Percentiles rank a stretch among this genome's conserved stretches.
These are phyloP conservation scores for Pteruthius melanotis DNA, from an alignment of 2,113 vertebrate species.

Conservation along the genomic window DNA sequence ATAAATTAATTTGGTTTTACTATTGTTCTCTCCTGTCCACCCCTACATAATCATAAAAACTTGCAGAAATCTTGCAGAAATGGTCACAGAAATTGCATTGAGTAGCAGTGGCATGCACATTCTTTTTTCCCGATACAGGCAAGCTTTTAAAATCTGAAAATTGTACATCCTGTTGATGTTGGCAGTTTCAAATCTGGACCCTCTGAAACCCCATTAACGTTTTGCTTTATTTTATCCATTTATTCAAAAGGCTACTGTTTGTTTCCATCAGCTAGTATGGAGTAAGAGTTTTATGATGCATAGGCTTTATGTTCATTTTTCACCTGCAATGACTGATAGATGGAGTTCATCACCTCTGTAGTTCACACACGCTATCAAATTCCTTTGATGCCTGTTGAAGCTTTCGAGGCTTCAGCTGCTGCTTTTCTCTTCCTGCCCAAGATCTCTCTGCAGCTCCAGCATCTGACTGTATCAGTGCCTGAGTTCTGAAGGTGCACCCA, in stretches of 20 bases:
- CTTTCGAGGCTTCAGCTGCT: background rate
- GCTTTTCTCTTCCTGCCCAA: background rate
- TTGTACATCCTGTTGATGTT: background rate
- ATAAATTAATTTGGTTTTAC: background rate
- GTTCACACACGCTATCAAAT: background rate
- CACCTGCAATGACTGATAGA: background rate
- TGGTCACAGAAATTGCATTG: background rate
- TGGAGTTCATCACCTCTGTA: background rate
- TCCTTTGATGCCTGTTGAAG: background rate
- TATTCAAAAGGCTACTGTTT: background rate
- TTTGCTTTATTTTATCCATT: background rate
- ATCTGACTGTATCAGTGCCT: background rate
- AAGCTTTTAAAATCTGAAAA: background rate
- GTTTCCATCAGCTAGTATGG: background rate
- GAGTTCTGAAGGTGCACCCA: background rate
- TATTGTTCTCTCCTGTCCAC: background rate
- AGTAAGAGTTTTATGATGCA: background rate
- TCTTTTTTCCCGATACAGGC: background rate
- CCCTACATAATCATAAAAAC: background rate
- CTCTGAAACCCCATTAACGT: background rate
- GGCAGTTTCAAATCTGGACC: background rate
- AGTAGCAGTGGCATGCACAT: accelerated
- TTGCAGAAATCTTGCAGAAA: background rate
- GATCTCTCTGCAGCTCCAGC: background rate
- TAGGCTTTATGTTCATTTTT: background rate